phyloP scores from a whole-genome alignment of 2,888 invertebrate genomes.

The Ptychoptera albimana region DNA sequence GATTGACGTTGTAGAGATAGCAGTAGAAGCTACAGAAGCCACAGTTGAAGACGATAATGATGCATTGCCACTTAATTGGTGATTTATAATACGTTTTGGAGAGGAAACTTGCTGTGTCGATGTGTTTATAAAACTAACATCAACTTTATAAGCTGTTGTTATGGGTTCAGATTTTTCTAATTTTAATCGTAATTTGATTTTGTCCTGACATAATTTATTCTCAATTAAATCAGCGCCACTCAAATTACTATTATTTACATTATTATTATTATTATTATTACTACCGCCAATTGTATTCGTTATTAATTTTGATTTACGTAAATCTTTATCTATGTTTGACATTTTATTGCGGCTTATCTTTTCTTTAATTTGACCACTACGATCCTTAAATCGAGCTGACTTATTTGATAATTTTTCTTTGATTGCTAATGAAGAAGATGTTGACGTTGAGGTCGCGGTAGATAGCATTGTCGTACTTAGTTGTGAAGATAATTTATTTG shows the following conservation, averaged over 20 bases:
- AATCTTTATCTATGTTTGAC: constrained; percentile 18
- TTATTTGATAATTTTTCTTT: constrained; percentile 3
- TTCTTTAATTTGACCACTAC: background rate
- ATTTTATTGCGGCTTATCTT: constrained; percentile 25
- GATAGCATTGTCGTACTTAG: no score
- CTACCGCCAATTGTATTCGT: constrained; percentile 3
- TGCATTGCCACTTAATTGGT: no score
- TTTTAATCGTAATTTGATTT: constrained; percentile 67
- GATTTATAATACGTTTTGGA: constrained; percentile 21
- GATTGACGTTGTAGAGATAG: background rate
- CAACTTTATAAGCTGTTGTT: constrained; percentile 63
- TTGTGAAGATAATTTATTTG: background rate
- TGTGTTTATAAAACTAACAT: constrained; percentile 51
- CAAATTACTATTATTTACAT: background rate
- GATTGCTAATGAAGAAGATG: no score
- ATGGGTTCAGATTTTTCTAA: constrained; percentile 70
- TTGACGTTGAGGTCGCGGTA: no score
- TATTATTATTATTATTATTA: constrained; percentile 2
- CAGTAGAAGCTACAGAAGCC: constrained; percentile 14
- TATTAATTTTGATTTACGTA: constrained; percentile 14
- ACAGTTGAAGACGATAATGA: constrained; percentile 16
- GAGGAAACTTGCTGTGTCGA: constrained; percentile 16
- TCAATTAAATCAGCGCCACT: background rate
- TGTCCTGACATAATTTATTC: constrained; percentile 35
- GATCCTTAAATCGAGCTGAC: background rate